Evolutionary conservation across 2,797 vertebrate genomes (phyloP), one percentile per base, ranked within the genome.

Genomic region (Cirrhinus molitorella): DNA sequence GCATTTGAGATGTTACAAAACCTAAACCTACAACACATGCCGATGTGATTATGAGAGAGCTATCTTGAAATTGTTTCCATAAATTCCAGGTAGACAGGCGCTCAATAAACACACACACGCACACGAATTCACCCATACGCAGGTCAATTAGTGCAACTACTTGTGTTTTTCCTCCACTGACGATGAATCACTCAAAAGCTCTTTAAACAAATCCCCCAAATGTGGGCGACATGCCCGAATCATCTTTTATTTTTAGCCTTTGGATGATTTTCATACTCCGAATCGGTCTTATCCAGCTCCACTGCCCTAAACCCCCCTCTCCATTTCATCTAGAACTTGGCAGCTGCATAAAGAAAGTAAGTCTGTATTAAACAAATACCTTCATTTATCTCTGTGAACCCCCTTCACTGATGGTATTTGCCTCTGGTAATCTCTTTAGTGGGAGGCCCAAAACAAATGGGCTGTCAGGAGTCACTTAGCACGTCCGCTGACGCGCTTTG

Each of bases 281-380:
- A 55, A 75, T 53, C 57, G n/a, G 10, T 55, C 53, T 79, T 37
- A 59, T 82, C 51, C 77, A 49, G n/a, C 11, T 71, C 55, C 31
- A 53, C 47, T 68, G 17, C 34, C 23, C 25, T 45, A 72, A n/a
- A 59, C 23, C 68, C 21, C 40, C 43, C 1, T 12, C 57, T 78
- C 45, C 17, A 82, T 59, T 75, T 85, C 59, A 47, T 80, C 40
- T 34, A 85, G 17, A 61, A 67, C 49, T 80, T 87, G 86, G 88
- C 84, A 83, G 76, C 72, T 68, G 43, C 74, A 72, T 82, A 88
- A 86, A 86, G 82, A 31, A 67, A 80, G 11, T 17, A 28, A 70
- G 76, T 76, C 75, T 67, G 61, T 79, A 80, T 84, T 87, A 85
- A 87, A 85, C 70, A 83, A 72, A 77, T 74, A 72, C 45, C 51